phyloP scores from a whole-genome alignment of 2,888 invertebrate genomes.

The Perithous albicinctus region DNA sequence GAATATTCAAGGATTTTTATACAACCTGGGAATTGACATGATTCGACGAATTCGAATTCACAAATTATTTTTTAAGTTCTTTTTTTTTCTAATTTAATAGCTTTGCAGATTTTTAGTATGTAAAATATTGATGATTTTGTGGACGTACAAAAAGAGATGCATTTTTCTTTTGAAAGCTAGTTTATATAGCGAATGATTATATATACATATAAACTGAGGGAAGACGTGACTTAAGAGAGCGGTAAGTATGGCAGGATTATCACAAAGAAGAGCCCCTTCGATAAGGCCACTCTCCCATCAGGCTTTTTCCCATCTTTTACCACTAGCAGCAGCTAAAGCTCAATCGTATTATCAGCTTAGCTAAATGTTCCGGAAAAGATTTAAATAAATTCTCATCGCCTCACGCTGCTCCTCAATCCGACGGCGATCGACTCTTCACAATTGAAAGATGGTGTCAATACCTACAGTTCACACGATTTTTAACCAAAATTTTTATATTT shows the following conservation, averaged over 20 bases:
- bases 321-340: constrained; percentile 11
- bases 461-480: not conserved
- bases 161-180: not conserved
- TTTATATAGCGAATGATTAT: not conserved
- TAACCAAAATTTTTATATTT: too few species aligned
- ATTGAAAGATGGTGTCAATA: not conserved
- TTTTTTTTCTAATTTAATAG: not conserved
- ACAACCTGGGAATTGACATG: too few species aligned
- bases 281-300: constrained; percentile 4
- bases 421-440: constrained; percentile 15
- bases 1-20: too few species aligned
- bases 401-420: not conserved
- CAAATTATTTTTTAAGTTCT: not conserved
- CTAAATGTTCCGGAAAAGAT: constrained; percentile 51
- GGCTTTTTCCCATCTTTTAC: constrained; percentile 5
- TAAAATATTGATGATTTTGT: not conserved
- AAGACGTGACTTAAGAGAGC: constrained; percentile 10
- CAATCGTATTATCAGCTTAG: constrained; percentile 51
- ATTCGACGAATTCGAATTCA: too few species aligned
- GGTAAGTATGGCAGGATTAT: constrained; percentile 49
- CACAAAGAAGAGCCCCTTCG: constrained; percentile 32
- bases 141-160: not conserved
- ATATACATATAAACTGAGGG: not conserved
- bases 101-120: not conserved
- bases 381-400: constrained; percentile 31